Evolutionary conservation across 2,888 invertebrate species (phyloP).

Genomic region (Dicycla oo): DNA sequence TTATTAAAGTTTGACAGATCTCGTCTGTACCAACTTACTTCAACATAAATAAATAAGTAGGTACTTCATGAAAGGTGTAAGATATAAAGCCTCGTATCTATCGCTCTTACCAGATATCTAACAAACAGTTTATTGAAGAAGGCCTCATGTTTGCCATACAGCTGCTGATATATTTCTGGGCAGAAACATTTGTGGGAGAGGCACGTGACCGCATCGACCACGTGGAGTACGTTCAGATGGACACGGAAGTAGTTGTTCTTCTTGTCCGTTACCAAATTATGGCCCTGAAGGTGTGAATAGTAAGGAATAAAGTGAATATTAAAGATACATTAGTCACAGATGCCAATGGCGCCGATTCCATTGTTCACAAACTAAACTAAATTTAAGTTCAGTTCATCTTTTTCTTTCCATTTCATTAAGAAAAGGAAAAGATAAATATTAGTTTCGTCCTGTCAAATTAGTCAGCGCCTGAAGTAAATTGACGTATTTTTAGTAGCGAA

Average conservation of each 20-base stretch:
- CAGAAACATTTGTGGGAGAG: slow-evolving; percentile 90
- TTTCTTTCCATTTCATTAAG: too few species aligned
- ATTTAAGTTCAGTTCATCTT: too few species aligned
- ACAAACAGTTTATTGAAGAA: slow-evolving; percentile 92
- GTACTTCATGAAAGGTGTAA: neutral
- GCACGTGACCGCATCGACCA: slow-evolving; percentile 91
- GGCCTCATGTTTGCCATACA: slow-evolving; percentile 94
- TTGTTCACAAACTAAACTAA: too few species aligned
- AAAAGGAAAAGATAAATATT: too few species aligned
- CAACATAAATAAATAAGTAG: neutral
- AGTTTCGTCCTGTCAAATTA: too few species aligned
- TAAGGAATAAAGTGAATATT: too few species aligned
- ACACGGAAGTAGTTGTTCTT: slow-evolving; percentile 91
- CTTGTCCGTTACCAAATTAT: slow-evolving; percentile 90
- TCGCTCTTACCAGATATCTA: slow-evolving; percentile 88
- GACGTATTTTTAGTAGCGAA: too few species aligned
- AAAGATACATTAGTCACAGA: too few species aligned
- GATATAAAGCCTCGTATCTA: neutral
- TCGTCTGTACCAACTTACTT: neutral
- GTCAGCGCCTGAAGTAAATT: too few species aligned
- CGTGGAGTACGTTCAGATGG: slow-evolving; percentile 89
- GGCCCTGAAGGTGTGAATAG: slow-evolving; percentile 85
- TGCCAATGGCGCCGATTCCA: too few species aligned
- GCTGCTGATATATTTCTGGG: slow-evolving; percentile 89
- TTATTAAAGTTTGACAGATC: too few species aligned